Evolutionary conservation across 2,797 vertebrate species (phyloP), one percentile per base, ranked within the genome.

Genomic region (Fratercula arctica): DNA sequence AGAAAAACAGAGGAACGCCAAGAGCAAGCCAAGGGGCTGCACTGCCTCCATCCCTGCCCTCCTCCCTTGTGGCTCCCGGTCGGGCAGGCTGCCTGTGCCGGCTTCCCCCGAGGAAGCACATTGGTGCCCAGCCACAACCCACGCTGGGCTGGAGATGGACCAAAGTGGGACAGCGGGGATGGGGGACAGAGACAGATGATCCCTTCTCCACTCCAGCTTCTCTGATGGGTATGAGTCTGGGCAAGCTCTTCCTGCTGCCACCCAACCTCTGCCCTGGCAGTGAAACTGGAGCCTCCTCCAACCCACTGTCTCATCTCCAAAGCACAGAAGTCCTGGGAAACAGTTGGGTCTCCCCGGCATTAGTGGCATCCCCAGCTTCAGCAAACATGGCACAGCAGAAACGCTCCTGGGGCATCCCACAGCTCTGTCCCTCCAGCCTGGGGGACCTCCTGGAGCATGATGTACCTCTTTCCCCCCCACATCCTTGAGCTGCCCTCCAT

Each of bases 371-470:
- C 23, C 23, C 41, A 35, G 77, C 28, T 79, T 78, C 67, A 90
- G 54, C 0, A 0, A 74, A 57, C 10, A 28, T 2, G 15, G 35
- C 61, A 64, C 0, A 0, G 43, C 61, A 89, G 45, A 68, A 84
- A 50, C 0, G 3, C 18, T 35, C 20, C 74, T n/a, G 69, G 41
- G 11, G 28, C 50, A 68, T 70, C 53, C 60, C 74, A 21, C 45
- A 88, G 13, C 45, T 64, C 69, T 78, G 31, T 64, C 12, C 6
- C 77, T 48, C 33, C n/a, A 73, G 64, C 26, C 64, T 48, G 33
- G 4, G 13, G 8, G 1, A 56, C 43, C 14, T 74, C 39, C 31
- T 56, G 35, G 9, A 45, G 43, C 2, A 0, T 17, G 45, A 68
- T 17, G 23, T 24, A 57, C 6, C 25, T 76, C 28, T 8, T 74